Conservation (phyloP, 2,113 vertebrate species). For the Crypturellus undulatus region DNA sequence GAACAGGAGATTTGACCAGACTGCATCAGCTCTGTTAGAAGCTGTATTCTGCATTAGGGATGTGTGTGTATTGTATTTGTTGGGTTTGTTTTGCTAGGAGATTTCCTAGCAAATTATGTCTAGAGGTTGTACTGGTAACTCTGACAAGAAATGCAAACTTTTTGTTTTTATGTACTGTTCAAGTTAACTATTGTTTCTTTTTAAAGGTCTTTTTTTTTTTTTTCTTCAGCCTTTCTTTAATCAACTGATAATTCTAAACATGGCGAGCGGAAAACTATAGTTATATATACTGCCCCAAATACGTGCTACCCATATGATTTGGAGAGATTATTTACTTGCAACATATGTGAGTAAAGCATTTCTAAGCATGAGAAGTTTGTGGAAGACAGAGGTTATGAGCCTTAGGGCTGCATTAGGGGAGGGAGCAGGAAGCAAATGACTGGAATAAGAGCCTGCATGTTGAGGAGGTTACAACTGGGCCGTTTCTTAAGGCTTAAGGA, state of each 20-base stretch:
- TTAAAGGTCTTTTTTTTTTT: background rate
- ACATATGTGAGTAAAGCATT: background rate
- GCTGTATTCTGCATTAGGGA: background rate
- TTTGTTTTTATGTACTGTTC: background rate
- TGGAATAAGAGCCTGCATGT: background rate
- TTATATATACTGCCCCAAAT: background rate
- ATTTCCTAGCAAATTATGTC: slow-evolving; percentile 5
- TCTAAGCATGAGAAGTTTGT: background rate
- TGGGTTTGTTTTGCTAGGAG: too few species aligned
- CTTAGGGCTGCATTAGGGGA: background rate
- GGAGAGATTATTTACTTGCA: background rate
- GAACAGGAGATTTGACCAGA: background rate
- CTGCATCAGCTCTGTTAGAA: slow-evolving; percentile 44
- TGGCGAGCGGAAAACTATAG: background rate
- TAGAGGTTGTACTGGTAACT: background rate
- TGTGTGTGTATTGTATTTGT: too few species aligned
- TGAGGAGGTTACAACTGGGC: background rate
- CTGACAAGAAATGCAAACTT: slow-evolving; percentile 8
- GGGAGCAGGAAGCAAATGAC: background rate
- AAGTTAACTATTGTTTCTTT: background rate
- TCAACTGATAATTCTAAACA: background rate
- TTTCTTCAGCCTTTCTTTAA: background rate
- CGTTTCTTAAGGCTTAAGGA: background rate
- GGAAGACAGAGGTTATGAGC: background rate
- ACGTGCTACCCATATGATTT: background rate